Conservation (phyloP, 2,888 invertebrate genomes). For the Eurytoma adleriae region DNA sequence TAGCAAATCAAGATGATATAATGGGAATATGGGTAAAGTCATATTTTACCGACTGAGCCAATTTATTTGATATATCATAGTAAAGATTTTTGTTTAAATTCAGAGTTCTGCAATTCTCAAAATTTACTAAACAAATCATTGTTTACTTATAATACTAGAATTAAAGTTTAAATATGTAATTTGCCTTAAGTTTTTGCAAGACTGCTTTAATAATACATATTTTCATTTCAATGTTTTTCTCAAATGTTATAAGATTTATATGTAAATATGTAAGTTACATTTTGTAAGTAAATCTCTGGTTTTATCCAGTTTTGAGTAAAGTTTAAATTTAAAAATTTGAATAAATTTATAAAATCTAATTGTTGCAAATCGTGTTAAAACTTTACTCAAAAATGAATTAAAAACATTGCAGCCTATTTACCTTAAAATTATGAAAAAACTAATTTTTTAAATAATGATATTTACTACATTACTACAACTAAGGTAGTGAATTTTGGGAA, state of each 20-base stretch:
- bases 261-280: slow-evolving; percentile 45
- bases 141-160: slow-evolving; percentile 39
- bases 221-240: slow-evolving; percentile 2
- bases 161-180: neutral
- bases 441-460: slow-evolving; percentile 44
- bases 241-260: slow-evolving; percentile 23
- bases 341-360: slow-evolving; percentile 9
- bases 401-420: neutral
- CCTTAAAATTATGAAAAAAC: slow-evolving; percentile 9
- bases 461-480: neutral
- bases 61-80: slow-evolving; percentile 4
- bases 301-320: slow-evolving; percentile 28
- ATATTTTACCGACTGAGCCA: slow-evolving; percentile 55
- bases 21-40: slow-evolving; percentile 57
- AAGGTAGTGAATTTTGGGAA: slow-evolving; percentile 42
- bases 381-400: slow-evolving; percentile 33
- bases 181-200: slow-evolving; percentile 18
- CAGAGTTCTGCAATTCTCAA: slow-evolving; percentile 10
- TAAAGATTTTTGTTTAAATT: slow-evolving; percentile 4
- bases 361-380: neutral
- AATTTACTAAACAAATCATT: slow-evolving; percentile 17
- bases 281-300: slow-evolving; percentile 2
- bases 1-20: slow-evolving; percentile 53
- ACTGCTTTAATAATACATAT: neutral
- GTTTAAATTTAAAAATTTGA: neutral